A percentile compares a stretch with the other conserved stretches of the same genome.
phyloP scores from a whole-genome alignment of 2,888 invertebrate species.

The Heliconius cydno region DNA sequence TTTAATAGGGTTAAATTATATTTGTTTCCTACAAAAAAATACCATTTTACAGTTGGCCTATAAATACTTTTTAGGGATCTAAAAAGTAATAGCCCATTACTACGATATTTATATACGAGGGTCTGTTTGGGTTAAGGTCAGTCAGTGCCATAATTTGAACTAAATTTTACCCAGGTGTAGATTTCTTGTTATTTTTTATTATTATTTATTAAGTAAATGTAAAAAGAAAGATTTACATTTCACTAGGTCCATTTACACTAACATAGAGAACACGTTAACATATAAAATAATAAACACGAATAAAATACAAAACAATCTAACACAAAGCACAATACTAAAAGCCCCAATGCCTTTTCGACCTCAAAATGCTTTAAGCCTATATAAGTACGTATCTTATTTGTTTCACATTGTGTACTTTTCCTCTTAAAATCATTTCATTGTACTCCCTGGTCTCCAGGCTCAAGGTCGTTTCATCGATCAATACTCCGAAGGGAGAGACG shows the following conservation, averaged over 20 bases:
- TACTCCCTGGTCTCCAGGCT: slow-evolving; percentile 16
- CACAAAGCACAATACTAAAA: not conserved
- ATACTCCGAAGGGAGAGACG: slow-evolving; percentile 23
- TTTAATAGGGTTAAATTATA: not conserved
- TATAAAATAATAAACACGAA: no score
- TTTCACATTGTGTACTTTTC: slow-evolving; percentile 2
- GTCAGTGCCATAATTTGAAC: no score
- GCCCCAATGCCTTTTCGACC: not conserved
- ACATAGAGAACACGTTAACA: no score
- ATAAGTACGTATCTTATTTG: not conserved
- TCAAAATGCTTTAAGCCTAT: not conserved
- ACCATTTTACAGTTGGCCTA: not conserved
- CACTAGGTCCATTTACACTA: no score
- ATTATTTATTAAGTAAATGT: no score
- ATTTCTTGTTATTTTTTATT: no score
- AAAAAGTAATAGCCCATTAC: not conserved
- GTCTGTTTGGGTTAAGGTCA: no score
- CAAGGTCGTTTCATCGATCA: slow-evolving; percentile 32
- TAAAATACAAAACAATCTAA: no score
- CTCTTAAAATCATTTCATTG: slow-evolving; percentile 2
- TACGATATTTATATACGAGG: not conserved
- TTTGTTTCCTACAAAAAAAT: not conserved
- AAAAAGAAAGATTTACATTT: no score
- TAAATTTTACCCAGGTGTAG: no score
- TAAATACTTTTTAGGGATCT: not conserved